phyloP scores from a whole-genome alignment of 2,797 vertebrate genomes.

The Ctenosaura bakeri region DNA sequence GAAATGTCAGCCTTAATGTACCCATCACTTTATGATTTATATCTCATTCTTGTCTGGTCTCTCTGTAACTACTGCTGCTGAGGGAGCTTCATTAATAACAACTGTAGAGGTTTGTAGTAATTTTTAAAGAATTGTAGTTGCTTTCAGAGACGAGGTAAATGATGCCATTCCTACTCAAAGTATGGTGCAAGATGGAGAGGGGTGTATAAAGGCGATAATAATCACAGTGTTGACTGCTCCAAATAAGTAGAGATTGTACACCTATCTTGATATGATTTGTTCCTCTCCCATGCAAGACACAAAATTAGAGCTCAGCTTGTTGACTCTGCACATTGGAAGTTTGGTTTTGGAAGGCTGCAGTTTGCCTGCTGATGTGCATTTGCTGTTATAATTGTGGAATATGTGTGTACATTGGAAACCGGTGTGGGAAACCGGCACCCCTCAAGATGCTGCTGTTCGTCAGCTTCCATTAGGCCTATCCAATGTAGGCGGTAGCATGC shows the following conservation, averaged over 20 bases:
- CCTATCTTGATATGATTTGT: not conserved
- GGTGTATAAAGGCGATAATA: not conserved
- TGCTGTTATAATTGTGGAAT: not conserved
- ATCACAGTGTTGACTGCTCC: slow-evolving; percentile 20
- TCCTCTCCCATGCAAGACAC: not conserved
- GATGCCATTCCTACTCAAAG: slow-evolving; percentile 21
- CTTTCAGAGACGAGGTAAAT: slow-evolving; percentile 38
- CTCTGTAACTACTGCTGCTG: slow-evolving; percentile 25
- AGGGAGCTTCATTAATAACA: slow-evolving; percentile 46
- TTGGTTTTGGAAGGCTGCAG: not conserved
- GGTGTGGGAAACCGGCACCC: not conserved
- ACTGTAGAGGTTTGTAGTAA: slow-evolving; percentile 19
- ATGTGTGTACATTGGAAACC: not conserved
- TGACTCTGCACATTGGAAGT: not conserved
- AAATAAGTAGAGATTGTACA: slow-evolving; percentile 27
- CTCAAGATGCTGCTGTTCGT: not conserved
- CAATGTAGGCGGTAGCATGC: not conserved
- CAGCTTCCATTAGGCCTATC: not conserved
- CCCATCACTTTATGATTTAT: slow-evolving; percentile 47
- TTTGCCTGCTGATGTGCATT: not conserved
- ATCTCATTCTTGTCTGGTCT: slow-evolving; percentile 25
- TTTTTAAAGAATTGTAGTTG: slow-evolving; percentile 38
- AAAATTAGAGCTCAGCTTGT: not conserved
- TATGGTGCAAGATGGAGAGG: not conserved
- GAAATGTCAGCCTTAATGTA: slow-evolving; percentile 55